Conservation (phyloP, 2,797 vertebrate genomes). For the Hapalemur alaotrensis region DNA sequence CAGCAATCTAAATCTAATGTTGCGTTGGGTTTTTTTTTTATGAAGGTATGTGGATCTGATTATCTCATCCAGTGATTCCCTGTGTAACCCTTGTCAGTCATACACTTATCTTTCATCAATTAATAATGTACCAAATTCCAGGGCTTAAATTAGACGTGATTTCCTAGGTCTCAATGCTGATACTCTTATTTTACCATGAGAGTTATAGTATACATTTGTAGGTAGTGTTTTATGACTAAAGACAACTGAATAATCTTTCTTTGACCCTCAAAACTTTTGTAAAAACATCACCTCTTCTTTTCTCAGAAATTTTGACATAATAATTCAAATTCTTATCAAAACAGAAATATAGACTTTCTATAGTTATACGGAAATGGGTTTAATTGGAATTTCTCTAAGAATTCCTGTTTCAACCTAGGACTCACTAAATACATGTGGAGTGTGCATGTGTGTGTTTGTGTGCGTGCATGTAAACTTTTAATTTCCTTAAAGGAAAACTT, state of each 20-base stretch:
- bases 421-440: neutral
- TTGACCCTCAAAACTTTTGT: neutral
- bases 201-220: neutral
- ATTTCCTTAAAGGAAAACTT: neutral
- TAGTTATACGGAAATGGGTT: neutral
- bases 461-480: neutral
- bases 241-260: neutral
- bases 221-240: neutral
- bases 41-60: neutral
- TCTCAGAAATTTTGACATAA: constrained; percentile 12
- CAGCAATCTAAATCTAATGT: neutral
- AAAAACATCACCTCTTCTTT: neutral
- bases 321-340: neutral
- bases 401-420: neutral
- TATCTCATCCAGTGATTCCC: neutral
- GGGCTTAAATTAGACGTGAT: neutral
- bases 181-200: neutral
- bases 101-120: neutral
- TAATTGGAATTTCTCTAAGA: neutral
- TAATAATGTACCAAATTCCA: neutral
- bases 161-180: neutral
- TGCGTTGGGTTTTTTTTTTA: neutral
- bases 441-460: neutral
- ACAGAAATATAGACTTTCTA: neutral
- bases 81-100: neutral